Conservation (phyloP, 2,888 invertebrate genomes). For the Elegia similella region DNA sequence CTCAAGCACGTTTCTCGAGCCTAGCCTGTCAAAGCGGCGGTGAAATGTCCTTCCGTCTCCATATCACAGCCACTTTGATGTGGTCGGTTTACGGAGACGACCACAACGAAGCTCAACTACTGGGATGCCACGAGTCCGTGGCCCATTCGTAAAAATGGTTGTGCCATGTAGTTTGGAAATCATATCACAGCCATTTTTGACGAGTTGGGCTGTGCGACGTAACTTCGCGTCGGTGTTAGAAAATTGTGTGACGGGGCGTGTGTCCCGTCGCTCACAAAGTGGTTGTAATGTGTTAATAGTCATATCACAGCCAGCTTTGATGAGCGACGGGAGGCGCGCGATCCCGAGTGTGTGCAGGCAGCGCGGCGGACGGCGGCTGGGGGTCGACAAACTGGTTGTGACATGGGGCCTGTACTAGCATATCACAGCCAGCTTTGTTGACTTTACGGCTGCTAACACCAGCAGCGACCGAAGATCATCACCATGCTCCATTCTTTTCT, state of each 20-base stretch:
- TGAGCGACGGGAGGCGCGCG: slow-evolving; percentile 84
- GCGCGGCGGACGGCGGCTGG: slow-evolving; percentile 26
- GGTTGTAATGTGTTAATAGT: slow-evolving; percentile 89
- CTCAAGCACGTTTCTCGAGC: slow-evolving; percentile 66
- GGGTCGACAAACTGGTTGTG: slow-evolving; percentile 93
- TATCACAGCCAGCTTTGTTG: slow-evolving; percentile 97
- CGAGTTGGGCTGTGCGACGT: slow-evolving; percentile 88
- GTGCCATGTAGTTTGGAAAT: slow-evolving; percentile 83
- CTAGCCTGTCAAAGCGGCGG: slow-evolving; percentile 93
- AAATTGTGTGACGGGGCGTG: slow-evolving; percentile 6
- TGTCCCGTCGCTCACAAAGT: slow-evolving; percentile 90
- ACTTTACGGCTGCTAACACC: slow-evolving; percentile 38
- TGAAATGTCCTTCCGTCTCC: slow-evolving; percentile 87
- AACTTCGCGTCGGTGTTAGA: slow-evolving; percentile 34
- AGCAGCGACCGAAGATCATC: slow-evolving; percentile 12
- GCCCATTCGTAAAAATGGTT: slow-evolving; percentile 89
- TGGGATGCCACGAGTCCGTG: slow-evolving; percentile 40
- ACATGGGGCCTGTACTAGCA: slow-evolving; percentile 84
- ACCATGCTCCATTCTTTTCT: not conserved
- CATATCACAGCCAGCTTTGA: slow-evolving; percentile 99
- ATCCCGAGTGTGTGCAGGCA: not conserved
- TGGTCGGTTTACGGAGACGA: slow-evolving; percentile 84
- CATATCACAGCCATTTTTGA: slow-evolving; percentile 98
- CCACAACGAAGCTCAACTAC: slow-evolving; percentile 21
- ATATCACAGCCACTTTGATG: slow-evolving; percentile 99